A percentile compares a stretch with the other conserved stretches of the same genome.
Evolutionary conservation across 2,113 vertebrate species (phyloP).

Genomic region (Gasterosteus nipponicus): DNA sequence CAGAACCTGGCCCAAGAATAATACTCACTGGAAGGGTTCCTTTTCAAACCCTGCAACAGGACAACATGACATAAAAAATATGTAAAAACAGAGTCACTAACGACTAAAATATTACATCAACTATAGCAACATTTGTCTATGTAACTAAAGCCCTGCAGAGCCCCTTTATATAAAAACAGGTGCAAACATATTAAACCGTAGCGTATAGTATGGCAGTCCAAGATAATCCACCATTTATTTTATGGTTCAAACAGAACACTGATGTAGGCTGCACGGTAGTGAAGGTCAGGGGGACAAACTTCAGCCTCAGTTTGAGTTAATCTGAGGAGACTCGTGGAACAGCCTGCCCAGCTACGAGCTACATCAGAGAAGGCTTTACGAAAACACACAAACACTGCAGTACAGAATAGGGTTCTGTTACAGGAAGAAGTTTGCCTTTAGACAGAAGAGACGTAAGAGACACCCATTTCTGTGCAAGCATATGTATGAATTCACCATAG

Average conservation of each 20-base stretch:
- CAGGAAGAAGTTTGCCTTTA: background rate
- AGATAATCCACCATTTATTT: background rate
- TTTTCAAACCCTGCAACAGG: conserved; percentile 91
- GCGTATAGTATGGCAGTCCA: background rate
- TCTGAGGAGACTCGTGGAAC: conserved; percentile 24
- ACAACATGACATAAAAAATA: conserved; percentile 62
- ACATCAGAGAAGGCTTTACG: background rate
- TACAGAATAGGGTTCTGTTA: background rate
- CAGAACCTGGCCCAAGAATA: background rate
- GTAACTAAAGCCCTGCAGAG: background rate
- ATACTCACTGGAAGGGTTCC: conserved; percentile 94
- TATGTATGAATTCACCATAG: conserved; percentile 17
- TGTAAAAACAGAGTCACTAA: conserved; percentile 22
- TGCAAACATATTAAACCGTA: background rate
- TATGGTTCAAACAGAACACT: background rate
- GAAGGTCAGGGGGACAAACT: conserved; percentile 31
- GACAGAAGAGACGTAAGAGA: background rate
- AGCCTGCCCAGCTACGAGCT: background rate
- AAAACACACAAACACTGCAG: background rate
- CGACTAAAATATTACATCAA: background rate
- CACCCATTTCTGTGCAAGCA: background rate
- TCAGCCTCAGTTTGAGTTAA: conserved; percentile 26
- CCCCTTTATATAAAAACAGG: background rate
- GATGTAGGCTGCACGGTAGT: background rate
- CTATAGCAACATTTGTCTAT: background rate